Percentiles rank a stretch among this genome's conserved stretches.
Evolutionary conservation across 2,888 invertebrate species (phyloP).

Genomic region (Hirudinaria manillensis): DNA sequence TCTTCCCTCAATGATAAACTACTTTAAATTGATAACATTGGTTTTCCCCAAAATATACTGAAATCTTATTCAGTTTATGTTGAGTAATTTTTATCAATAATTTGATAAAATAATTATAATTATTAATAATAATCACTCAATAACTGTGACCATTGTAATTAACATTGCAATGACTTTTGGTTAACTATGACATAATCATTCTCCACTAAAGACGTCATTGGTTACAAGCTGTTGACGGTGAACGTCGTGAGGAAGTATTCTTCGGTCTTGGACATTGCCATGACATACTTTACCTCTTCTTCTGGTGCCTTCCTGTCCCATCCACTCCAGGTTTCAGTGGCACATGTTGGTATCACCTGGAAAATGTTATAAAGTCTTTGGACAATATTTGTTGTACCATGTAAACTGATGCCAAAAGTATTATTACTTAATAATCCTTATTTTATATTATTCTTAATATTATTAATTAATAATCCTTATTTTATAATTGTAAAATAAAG

Average conservation of each 20-base stretch:
- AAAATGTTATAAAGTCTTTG: no score
- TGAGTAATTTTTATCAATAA: constrained; percentile 4
- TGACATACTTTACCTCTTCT: constrained; percentile 52
- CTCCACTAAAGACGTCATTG: constrained; percentile 45
- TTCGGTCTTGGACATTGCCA: constrained; percentile 70
- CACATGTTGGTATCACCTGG: constrained; percentile 38
- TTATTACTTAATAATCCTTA: no score
- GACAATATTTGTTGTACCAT: no score
- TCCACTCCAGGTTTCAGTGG: constrained; percentile 39
- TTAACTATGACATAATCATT: not conserved
- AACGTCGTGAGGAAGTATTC: constrained; percentile 80
- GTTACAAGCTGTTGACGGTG: constrained; percentile 77
- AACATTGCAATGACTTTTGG: not conserved
- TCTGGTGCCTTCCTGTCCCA: constrained; percentile 44
- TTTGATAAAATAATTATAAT: not conserved
- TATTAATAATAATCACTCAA: not conserved
- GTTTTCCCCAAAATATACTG: no score
- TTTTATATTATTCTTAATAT: no score
- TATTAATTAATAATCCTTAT: no score
- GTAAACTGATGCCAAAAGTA: no score
- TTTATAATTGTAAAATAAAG: not conserved
- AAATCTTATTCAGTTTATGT: no score
- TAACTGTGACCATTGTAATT: no score
- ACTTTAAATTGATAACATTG: no score
- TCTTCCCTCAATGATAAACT: no score